phyloP scores from a whole-genome alignment of 2,888 invertebrate genomes.

The Biston stratarius region DNA sequence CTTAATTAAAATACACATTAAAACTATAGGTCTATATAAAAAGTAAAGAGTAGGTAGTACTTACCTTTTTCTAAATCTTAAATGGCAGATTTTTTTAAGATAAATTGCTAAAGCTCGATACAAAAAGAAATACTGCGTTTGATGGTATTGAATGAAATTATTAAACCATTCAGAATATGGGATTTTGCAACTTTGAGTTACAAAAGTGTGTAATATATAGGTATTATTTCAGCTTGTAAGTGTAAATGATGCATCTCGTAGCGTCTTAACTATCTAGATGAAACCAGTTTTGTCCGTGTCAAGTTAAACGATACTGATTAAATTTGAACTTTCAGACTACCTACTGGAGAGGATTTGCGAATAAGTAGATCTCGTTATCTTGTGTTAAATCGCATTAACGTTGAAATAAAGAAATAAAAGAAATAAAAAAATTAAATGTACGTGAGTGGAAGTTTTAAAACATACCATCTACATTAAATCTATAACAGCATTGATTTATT shows the following conservation, averaged over 20 bases:
- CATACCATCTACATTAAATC: neutral
- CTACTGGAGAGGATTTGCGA: slow-evolving; percentile 16
- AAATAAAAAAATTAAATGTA: neutral
- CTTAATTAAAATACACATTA: too few relatives aligned
- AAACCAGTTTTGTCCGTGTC: slow-evolving; percentile 19
- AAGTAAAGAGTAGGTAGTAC: too few relatives aligned
- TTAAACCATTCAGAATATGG: too few relatives aligned
- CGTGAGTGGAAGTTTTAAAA: neutral
- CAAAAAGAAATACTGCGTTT: too few relatives aligned
- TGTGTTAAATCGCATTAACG: slow-evolving; percentile 5
- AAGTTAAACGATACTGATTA: slow-evolving; percentile 13
- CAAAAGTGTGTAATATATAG: neutral
- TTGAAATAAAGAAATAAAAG: neutral
- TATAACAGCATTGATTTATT: too few relatives aligned
- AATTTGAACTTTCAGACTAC: slow-evolving; percentile 21
- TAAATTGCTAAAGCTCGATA: too few relatives aligned
- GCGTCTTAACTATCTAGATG: neutral
- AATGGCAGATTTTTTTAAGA: too few relatives aligned
- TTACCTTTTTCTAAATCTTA: too few relatives aligned
- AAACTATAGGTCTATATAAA: too few relatives aligned
- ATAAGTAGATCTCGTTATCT: slow-evolving; percentile 10
- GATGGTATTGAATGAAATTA: too few relatives aligned
- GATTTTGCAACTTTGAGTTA: too few relatives aligned
- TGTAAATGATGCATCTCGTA: neutral
- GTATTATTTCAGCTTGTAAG: neutral